These are phyloP conservation scores for Rugalucina vietnamica DNA, from an alignment of 2,888 invertebrate genomes.

Conservation along the genomic window DNA sequence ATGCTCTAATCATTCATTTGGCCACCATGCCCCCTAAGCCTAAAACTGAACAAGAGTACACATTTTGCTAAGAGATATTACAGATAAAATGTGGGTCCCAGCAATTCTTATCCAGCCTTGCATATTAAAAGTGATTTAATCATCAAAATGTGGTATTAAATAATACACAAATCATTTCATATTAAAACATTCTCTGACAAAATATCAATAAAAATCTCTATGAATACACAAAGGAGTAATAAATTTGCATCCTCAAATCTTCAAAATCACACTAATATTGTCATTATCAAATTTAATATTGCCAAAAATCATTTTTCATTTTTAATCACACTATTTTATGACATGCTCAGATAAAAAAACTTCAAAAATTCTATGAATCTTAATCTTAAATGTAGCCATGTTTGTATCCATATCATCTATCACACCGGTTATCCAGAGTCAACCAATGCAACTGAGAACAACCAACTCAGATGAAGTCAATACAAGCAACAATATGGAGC, in stretches of 20 bases:
- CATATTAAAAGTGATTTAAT: slow-evolving; percentile 12
- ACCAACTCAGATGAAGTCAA: too few relatives aligned
- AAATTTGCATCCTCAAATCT: slow-evolving; percentile 40
- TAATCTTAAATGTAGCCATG: too few relatives aligned
- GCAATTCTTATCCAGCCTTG: not conserved
- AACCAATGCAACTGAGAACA: too few relatives aligned
- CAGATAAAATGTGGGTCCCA: too few relatives aligned
- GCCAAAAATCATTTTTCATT: slow-evolving; percentile 40
- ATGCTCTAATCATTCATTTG: too few relatives aligned
- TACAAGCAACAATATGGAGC: too few relatives aligned
- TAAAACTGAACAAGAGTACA: too few relatives aligned
- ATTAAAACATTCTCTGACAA: not conserved
- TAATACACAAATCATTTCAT: slow-evolving; percentile 16
- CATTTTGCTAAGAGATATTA: too few relatives aligned
- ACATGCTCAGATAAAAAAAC: slow-evolving; percentile 36
- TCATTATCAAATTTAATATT: slow-evolving; percentile 14
- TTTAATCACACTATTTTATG: slow-evolving; percentile 44
- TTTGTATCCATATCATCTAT: too few relatives aligned
- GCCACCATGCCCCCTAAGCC: too few relatives aligned
- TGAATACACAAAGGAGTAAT: slow-evolving; percentile 3
- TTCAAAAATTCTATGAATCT: not conserved
- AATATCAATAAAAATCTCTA: slow-evolving; percentile 13
- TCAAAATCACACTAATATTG: slow-evolving; percentile 39
- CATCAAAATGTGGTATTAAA: not conserved
- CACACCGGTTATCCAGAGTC: too few relatives aligned